These are phyloP conservation scores for Acrossocheilus fasciatus DNA, from an alignment of 2,797 vertebrate species.

Conservation along the genomic window DNA sequence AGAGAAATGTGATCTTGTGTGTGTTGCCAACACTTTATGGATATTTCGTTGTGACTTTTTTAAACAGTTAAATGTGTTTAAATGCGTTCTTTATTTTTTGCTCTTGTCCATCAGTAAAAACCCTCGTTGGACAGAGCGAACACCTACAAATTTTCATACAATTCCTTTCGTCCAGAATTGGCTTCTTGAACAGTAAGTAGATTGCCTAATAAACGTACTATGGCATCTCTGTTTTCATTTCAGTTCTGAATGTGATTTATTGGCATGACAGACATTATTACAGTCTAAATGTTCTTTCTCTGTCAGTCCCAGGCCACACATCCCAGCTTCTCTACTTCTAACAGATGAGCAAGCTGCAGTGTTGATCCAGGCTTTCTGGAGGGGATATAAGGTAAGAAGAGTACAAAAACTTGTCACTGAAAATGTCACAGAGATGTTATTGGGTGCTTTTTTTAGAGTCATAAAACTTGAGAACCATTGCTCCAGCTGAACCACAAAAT, in stretches of 20 bases:
- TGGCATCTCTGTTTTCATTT: neutral
- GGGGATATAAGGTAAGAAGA: constrained; percentile 85
- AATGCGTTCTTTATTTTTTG: neutral
- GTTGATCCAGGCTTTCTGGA: constrained; percentile 92
- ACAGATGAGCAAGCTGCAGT: constrained; percentile 83
- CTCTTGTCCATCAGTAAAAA: constrained; percentile 79
- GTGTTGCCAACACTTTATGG: no score
- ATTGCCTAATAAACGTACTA: neutral
- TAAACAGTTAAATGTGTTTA: neutral
- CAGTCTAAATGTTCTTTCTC: neutral
- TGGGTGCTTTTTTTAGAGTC: no score
- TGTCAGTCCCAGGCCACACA: constrained; percentile 83
- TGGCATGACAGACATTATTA: neutral
- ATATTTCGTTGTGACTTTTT: neutral
- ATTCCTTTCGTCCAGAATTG: constrained; percentile 90
- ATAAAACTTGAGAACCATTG: no score
- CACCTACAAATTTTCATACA: constrained; percentile 69
- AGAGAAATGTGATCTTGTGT: no score
- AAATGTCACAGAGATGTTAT: neutral
- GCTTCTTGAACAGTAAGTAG: constrained; percentile 87
- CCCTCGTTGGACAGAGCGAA: constrained; percentile 75
- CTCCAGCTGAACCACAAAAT: no score
- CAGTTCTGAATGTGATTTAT: neutral
- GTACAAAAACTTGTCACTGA: neutral
- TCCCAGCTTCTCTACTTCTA: constrained; percentile 83